Conservation (phyloP, 2,888 invertebrate species). For the Podabrus alpinus region DNA sequence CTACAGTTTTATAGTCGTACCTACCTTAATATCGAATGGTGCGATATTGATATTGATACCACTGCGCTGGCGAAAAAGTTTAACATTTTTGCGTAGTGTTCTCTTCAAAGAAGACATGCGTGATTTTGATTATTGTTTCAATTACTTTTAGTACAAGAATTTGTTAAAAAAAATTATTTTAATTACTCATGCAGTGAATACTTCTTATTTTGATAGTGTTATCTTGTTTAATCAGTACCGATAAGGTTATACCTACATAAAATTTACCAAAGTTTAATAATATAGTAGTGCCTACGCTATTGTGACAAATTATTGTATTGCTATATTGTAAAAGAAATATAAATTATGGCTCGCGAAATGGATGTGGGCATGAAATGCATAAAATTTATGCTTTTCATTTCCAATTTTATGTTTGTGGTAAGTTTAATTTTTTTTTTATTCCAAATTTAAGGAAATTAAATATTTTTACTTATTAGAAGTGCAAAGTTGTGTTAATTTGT, state of each 20-base stretch:
- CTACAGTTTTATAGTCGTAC: neutral
- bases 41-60: no score
- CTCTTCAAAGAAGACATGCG: no score
- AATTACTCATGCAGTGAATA: neutral
- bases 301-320: neutral
- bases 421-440: conserved; percentile 42
- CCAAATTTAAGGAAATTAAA: neutral
- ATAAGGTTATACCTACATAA: neutral
- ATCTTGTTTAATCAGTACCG: neutral
- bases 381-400: conserved; percentile 69
- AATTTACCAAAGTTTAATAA: neutral
- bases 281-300: neutral
- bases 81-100: neutral
- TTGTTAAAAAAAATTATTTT: neutral
- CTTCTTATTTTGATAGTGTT: neutral
- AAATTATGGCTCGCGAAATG: conserved; percentile 50
- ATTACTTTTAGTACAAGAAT: neutral
- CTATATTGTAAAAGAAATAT: neutral
- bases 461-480: neutral
- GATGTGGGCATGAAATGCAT: conserved; percentile 68
- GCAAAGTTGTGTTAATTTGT: neutral
- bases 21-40: no score
- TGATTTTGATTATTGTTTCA: neutral
- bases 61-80: neutral
- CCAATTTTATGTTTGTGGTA: conserved; percentile 71